Evolutionary conservation across 2,113 vertebrate genomes (phyloP), one percentile per base, ranked within the genome.

Genomic region (Osmerus mordax): DNA sequence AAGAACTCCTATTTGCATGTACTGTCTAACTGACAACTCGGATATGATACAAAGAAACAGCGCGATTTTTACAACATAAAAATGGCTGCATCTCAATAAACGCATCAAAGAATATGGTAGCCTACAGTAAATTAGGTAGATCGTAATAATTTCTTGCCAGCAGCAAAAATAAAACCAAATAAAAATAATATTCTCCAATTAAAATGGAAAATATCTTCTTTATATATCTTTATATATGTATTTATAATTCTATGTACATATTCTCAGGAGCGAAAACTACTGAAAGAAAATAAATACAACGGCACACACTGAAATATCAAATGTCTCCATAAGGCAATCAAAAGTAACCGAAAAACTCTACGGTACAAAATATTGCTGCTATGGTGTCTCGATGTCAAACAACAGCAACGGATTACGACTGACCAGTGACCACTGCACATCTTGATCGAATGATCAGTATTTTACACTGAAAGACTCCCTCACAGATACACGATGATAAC

Each of bases 241-340:
- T 91, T 91, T 92, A 91, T 92, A 91, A 80, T 86, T 84, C 87
- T 91, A 91, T 91, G 78, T 93, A 93, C 91, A 92, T 82, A 84
- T 88, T 88, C 79, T 83, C 78, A 71, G 86, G 80, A 84, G 83
- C 14, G 84, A 91, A 86, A 80, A 88, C 84, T 75, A 88, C 73
- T 78, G 78, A 77, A 84, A 79, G 70, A 80, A 78, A 87, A 86
- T 78, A 86, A 86, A 89, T 81, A 89, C 76, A 78, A 87, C 80
- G 81, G 77, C 73, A 88, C 80, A 47, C 41, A 47, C 41, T 51
- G 56, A 79, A 65, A 86, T 73, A 75, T 29, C 41, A 78, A 76
- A 87, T 77, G 74, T 86, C 41, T 83, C 82, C 81, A 89, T 88
- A 92, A 92, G 91, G 91, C 89, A 89, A 88, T 86, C 71, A 81